These are phyloP conservation scores for Tipula confusa DNA, from an alignment of 2,888 invertebrate genomes.

Conservation along the genomic window DNA sequence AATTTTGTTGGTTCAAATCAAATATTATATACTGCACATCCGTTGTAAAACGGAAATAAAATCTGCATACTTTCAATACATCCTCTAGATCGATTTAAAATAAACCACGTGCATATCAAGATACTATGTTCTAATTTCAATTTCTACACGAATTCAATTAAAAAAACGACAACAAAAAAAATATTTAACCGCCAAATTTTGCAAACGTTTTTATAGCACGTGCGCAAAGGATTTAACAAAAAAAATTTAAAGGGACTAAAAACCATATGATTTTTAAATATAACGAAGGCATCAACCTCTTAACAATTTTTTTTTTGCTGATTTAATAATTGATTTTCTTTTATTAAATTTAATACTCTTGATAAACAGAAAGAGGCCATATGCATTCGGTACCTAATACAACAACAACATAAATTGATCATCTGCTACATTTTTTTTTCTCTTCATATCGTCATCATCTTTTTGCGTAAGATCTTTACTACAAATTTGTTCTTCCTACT, in stretches of 20 bases:
- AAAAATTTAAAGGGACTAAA: not conserved
- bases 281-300: not conserved
- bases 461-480: not conserved
- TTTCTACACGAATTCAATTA: not conserved
- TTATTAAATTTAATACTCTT: not conserved
- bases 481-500: not conserved
- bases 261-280: not conserved
- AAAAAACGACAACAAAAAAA: not conserved
- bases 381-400: not conserved
- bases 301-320: not conserved
- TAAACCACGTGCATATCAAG: not conserved
- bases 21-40: too few species aligned
- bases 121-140: not conserved
- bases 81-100: not conserved
- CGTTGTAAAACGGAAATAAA: not conserved
- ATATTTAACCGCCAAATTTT: not conserved
- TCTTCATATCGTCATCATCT: not conserved
- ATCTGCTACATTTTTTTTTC: not conserved
- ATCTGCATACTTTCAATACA: not conserved
- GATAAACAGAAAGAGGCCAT: constrained; percentile 13
- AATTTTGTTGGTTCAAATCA: too few species aligned
- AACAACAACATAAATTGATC: constrained; percentile 26
- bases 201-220: not conserved
- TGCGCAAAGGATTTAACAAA: not conserved
- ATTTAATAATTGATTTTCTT: constrained; percentile 20